A percentile compares a stretch with the other conserved stretches of the same genome.
These are phyloP conservation scores for Notodonta ziczac DNA, from an alignment of 2,888 invertebrate genomes.

Conservation along the genomic window DNA sequence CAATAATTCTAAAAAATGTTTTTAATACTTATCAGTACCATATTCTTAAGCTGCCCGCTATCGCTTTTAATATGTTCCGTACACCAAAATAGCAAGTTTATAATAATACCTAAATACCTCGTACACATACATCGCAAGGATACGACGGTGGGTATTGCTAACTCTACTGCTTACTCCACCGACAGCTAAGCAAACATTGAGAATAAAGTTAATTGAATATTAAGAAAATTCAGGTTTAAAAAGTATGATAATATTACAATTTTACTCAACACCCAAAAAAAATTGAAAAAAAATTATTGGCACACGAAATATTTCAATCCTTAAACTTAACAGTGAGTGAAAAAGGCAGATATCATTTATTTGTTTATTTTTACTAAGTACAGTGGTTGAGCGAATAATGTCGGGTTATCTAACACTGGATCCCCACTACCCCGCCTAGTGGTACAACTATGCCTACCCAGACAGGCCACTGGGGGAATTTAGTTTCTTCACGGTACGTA, in stretches of 20 bases:
- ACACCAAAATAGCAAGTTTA: background rate
- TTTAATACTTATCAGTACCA: too few relatives aligned
- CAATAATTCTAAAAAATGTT: too few relatives aligned
- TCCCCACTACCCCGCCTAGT: background rate
- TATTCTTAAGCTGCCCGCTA: background rate
- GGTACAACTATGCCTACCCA: conserved; percentile 26
- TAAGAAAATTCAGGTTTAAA: too few relatives aligned
- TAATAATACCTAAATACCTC: conserved; percentile 35
- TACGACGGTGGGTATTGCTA: conserved; percentile 8
- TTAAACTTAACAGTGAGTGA: too few relatives aligned
- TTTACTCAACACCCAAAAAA: too few relatives aligned
- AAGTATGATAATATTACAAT: too few relatives aligned
- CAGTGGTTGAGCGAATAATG: background rate
- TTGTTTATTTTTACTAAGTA: too few relatives aligned
- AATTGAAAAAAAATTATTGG: too few relatives aligned
- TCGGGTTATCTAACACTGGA: background rate
- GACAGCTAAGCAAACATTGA: background rate
- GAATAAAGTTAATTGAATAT: too few relatives aligned
- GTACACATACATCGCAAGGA: conserved; percentile 17
- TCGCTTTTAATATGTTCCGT: background rate
- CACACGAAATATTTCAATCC: too few relatives aligned
- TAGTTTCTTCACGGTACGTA: conserved; percentile 37
- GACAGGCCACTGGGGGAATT: conserved; percentile 43
- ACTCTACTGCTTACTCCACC: conserved; percentile 8
- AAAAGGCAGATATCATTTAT: too few relatives aligned